Percentiles rank a stretch among this genome's conserved stretches.
phyloP scores from a whole-genome alignment of 2,113 vertebrate species.

The Notothenia coriiceps region DNA sequence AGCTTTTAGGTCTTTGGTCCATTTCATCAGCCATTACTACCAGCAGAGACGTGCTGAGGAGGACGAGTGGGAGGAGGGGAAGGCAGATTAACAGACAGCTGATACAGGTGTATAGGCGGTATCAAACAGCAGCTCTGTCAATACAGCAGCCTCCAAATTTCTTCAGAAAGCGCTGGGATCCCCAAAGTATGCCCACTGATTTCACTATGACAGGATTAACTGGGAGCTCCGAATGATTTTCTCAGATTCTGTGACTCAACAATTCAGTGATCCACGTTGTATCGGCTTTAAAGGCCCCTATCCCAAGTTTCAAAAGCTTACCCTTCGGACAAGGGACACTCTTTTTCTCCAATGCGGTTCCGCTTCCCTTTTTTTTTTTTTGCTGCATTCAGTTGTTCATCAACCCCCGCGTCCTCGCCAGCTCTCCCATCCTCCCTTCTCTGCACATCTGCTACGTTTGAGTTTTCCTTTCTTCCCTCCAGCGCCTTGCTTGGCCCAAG shows the following conservation, averaged over 20 bases:
- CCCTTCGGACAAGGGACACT: slow-evolving; percentile 78
- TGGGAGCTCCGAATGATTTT: slow-evolving; percentile 76
- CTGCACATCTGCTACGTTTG: slow-evolving; percentile 83
- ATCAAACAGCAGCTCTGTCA: slow-evolving; percentile 79
- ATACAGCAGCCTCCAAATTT: slow-evolving; percentile 74
- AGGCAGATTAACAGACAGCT: slow-evolving; percentile 82
- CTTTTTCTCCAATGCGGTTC: slow-evolving; percentile 69
- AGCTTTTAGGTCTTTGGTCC: slow-evolving; percentile 80
- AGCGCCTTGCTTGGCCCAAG: slow-evolving; percentile 79
- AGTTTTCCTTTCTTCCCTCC: slow-evolving; percentile 80
- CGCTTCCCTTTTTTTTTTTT: slow-evolving; percentile 63
- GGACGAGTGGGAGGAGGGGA: slow-evolving; percentile 72
- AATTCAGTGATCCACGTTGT: slow-evolving; percentile 83
- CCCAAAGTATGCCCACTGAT: slow-evolving; percentile 59
- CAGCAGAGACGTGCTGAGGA: slow-evolving; percentile 66
- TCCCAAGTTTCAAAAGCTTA: slow-evolving; percentile 82
- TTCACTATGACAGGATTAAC: slow-evolving; percentile 81
- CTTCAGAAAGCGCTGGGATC: slow-evolving; percentile 66
- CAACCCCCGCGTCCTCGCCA: slow-evolving; percentile 64
- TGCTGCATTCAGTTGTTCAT: slow-evolving; percentile 74
- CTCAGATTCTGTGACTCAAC: slow-evolving; percentile 85
- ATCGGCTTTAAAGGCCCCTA: slow-evolving; percentile 81
- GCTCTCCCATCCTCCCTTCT: slow-evolving; percentile 67
- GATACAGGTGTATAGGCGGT: slow-evolving; percentile 82
- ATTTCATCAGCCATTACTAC: slow-evolving; percentile 78